Base-by-base conservation (phyloP, 2,113 vertebrate genomes). In the Microcebus tavaratra region DNA sequence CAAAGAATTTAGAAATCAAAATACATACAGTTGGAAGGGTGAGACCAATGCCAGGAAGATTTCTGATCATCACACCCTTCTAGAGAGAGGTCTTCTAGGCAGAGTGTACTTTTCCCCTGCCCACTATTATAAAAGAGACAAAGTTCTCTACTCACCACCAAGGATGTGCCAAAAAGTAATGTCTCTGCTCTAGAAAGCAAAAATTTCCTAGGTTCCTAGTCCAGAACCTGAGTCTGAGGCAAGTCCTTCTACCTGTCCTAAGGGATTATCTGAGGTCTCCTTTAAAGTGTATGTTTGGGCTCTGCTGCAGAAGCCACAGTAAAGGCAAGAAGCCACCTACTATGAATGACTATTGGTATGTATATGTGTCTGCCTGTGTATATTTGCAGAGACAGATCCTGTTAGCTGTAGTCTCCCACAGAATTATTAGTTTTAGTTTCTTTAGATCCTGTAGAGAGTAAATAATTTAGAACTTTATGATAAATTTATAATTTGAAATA, bases 1-100 rank as follows among this genome's bases (percentile, higher is more conserved):
- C 45, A 90, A 45, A 67, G 65, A 92, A 82, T 95, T 23, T 85
- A 34, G 45, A 96, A 72, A 96, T 65, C 84, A 94, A 94, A 92
- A 61, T 39, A 78, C 10, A 31, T 23, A 88, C 21, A 96, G n/a
- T 4, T 88, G 57, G 79, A 78, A 97, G 63, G 36, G 27, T 63
- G 14, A 72, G 65, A 88, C 13, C n/a, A 86, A 45, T 42, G 79
- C 34, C 72, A 92, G 72, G 39, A 91, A 80, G 50, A 76, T 45
- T 90, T 83, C 85, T 59, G 27, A 89, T 67, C 42, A 84, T 50
- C 76, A 92, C 45, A 57, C 57, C 25, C 39, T 82, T 92, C 27
- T 67, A 86, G 34, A 50, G 73, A 93, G 55, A 93, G 29, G 31
- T 55, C 73, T 42, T 81, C 76, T 50, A 81, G 67, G 65, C 59